Base-by-base conservation (phyloP, 2,113 vertebrate species). In the Leptobrachium leishanense region DNA sequence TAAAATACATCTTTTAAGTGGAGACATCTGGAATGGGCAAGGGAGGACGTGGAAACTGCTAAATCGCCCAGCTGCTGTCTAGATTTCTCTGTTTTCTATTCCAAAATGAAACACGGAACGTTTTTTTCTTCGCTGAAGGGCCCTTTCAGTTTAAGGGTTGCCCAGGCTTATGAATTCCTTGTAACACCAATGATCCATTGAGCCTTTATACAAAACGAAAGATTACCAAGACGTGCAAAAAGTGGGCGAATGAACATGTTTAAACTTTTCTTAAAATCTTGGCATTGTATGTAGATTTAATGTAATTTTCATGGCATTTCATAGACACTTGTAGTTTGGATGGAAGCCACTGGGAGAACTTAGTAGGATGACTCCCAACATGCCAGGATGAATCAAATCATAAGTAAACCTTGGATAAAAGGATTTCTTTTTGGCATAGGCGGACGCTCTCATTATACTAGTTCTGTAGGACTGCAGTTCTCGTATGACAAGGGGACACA, bases 211-310 rank as follows among this genome's bases (percentile, higher is more conserved):
- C 63, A 59, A 50, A 74, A 73, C 73, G 77, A 73, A 73, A 80
- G 77, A 73, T 80, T 80, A 80, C 64, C 50, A 63, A 80, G 77
- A 80, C 63, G 71, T 80, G 77, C 70, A 74, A 79, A 79, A 78
- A 67, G 42, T 79, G 70, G 77, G 70, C 46, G 50, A 74, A 80
- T 80, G 77, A 74, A 67, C 77, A 80, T 80, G 70, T 80, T 74
- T 77, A 70, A 77, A 63, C 64, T 62, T 43, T 59, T 41, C 55
- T 63, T 43, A 64, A 66, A 67, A 46, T 80, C 71, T 73, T 74
- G 70, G 77, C 77, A 80, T 68, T 80, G 77, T 67, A 67, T 80
- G 63, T n/a, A 80, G 63, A 67, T 80, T 68, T 80, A 80, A 74
- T 57, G 50, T 80, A 80, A 73, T 73, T 80, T 80, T 74, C 77